Conservation (phyloP, 1,140 invertebrate genomes). For the Drosophila persimilis region DNA sequence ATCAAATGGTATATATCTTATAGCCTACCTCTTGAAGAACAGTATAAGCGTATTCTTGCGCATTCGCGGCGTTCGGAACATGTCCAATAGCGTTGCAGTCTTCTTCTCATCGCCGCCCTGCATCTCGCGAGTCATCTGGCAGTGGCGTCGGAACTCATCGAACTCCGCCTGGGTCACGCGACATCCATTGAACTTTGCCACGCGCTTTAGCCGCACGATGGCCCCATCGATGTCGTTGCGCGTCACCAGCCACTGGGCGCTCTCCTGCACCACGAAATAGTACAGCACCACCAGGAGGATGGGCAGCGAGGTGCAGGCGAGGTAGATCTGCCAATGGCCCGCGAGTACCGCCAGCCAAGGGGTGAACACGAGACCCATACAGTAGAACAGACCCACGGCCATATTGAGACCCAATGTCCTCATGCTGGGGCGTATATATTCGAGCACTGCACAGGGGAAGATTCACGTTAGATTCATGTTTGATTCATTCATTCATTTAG, state of each 20-base stretch:
- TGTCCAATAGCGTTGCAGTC: slow-evolving; percentile 83
- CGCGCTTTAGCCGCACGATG: slow-evolving; percentile 84
- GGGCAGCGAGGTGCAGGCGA: slow-evolving; percentile 84
- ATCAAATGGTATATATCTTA: background rate
- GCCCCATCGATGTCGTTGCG: slow-evolving; percentile 85
- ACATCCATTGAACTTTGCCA: slow-evolving; percentile 85
- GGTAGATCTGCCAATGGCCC: slow-evolving; percentile 84
- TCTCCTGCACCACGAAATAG: slow-evolving; percentile 86
- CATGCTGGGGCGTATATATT: slow-evolving; percentile 86
- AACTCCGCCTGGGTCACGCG: slow-evolving; percentile 83
- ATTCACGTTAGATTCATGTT: background rate
- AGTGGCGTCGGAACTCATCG: slow-evolving; percentile 84
- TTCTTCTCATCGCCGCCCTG: slow-evolving; percentile 67
- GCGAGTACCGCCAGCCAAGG: slow-evolving; percentile 85
- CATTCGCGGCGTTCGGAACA: slow-evolving; percentile 85
- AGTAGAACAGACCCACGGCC: slow-evolving; percentile 86
- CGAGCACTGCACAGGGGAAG: slow-evolving; percentile 83
- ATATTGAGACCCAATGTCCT: slow-evolving; percentile 86
- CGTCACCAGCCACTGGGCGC: slow-evolving; percentile 86
- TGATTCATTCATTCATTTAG: background rate
- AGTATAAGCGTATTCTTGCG: slow-evolving; percentile 85
- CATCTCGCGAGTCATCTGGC: slow-evolving; percentile 79
- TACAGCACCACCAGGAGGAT: slow-evolving; percentile 83
- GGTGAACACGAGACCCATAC: slow-evolving; percentile 84
- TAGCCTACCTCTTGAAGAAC: slow-evolving; percentile 85